Evolutionary conservation across 2,113 vertebrate genomes (phyloP), one percentile per base, ranked within the genome.

Genomic region (Gasterosteus nipponicus): DNA sequence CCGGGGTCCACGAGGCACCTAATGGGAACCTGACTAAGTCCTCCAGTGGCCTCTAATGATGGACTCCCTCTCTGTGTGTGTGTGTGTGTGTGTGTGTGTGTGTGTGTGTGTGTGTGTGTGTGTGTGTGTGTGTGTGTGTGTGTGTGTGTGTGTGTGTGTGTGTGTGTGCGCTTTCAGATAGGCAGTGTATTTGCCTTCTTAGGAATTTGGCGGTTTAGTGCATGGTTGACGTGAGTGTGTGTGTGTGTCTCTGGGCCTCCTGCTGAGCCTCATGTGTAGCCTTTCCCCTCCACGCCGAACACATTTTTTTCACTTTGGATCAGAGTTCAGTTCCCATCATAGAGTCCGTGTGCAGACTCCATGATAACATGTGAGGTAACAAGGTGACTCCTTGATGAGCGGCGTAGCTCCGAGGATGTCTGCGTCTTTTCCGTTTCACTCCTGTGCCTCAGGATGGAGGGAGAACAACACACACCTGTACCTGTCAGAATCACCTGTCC

Each of bases 151-250:
- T 22, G n/a, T 26, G 51, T 4, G 3, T 11, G 51, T 22, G 51
- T 53, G 51, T 18, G 15, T 47, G 46, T 57, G n/a, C 86, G 75
- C 80, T 86, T 84, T 67, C 75, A 84, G 75, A 63, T 78, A 63
- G 31, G 59, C 46, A 58, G 76, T 60, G 64, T 71, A 60, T 89
- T 87, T 86, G 75, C 72, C 68, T 76, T 76, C 38, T 72, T 42
- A 62, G 73, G 83, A 89, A 89, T 91, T 83, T 86, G 73, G 77
- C 82, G 83, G 77, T 83, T 74, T 63, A 82, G 72, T 79, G 53
- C 49, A 56, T 31, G 54, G 46, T 68, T 79, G 67, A 41, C 35
- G 9, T 39, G 65, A 73, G 46, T 58, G 63, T 42, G 76, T 41
- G 22, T 44, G 22, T 44, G 60, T 29, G 60, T 29, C 22, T 41